Evolutionary conservation across 2,888 invertebrate genomes (phyloP).

Genomic region (Parnassius orleans): DNA sequence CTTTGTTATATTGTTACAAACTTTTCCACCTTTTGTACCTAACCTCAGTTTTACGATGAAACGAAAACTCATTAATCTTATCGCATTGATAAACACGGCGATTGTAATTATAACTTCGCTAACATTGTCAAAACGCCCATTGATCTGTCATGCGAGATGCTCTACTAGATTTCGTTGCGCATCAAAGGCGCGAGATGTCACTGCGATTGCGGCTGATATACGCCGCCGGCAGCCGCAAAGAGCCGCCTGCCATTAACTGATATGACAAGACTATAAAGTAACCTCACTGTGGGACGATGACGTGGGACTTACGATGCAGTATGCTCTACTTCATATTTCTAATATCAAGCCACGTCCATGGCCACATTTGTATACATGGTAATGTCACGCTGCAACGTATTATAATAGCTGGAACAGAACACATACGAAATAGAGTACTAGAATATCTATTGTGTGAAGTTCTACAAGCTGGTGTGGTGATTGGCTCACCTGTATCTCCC

Average conservation of each 20-base stretch:
- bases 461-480: too few relatives aligned
- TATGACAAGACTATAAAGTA: slow-evolving; percentile 78
- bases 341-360: too few relatives aligned
- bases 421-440: too few relatives aligned
- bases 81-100: slow-evolving; percentile 1
- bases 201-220: slow-evolving; percentile 42
- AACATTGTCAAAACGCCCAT: slow-evolving; percentile 16
- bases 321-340: slow-evolving; percentile 48
- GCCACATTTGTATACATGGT: too few relatives aligned
- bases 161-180: slow-evolving; percentile 7
- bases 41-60: not conserved
- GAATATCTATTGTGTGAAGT: too few relatives aligned
- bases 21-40: too few relatives aligned
- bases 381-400: too few relatives aligned
- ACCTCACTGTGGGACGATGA: slow-evolving; percentile 60
- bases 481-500: too few relatives aligned
- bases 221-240: slow-evolving; percentile 57
- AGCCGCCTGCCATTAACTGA: slow-evolving; percentile 67
- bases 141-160: slow-evolving; percentile 15
- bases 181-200: slow-evolving; percentile 44
- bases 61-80: slow-evolving; percentile 1
- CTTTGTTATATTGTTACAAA: too few relatives aligned
- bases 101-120: slow-evolving; percentile 9
- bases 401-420: too few relatives aligned
- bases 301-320: slow-evolving; percentile 35